phyloP scores from a whole-genome alignment of 2,113 vertebrate genomes.

The Jacana jacana region DNA sequence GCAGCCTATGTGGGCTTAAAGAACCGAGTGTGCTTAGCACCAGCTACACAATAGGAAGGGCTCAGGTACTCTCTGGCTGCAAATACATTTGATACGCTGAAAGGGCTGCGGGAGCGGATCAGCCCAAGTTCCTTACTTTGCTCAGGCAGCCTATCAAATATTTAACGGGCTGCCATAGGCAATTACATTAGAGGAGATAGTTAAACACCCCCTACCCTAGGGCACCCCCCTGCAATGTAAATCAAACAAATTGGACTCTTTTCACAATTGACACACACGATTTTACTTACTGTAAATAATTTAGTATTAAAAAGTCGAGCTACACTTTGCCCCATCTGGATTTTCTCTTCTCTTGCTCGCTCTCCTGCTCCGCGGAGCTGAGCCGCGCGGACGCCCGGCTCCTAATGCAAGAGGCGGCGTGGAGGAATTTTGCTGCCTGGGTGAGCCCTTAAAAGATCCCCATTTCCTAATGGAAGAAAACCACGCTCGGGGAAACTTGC shows the following conservation, averaged over 20 bases:
- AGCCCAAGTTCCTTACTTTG: constrained; percentile 82
- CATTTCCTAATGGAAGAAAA: constrained; percentile 66
- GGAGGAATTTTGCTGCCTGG: constrained; percentile 64
- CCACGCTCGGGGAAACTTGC: constrained; percentile 32
- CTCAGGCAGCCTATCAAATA: constrained; percentile 92
- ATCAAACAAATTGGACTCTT: constrained; percentile 86
- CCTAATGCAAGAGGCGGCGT: constrained; percentile 57
- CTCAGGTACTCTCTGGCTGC: constrained; percentile 44
- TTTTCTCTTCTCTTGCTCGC: constrained; percentile 35
- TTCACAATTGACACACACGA: constrained; percentile 90
- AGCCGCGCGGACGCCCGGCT: background rate
- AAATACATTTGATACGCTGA: constrained; percentile 34
- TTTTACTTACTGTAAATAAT: constrained; percentile 93
- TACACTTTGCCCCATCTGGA: constrained; percentile 69
- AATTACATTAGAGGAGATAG: constrained; percentile 93
- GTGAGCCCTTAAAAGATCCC: constrained; percentile 57
- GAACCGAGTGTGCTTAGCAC: background rate
- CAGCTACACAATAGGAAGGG: background rate
- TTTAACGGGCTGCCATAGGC: constrained; percentile 90
- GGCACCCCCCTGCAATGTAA: constrained; percentile 80
- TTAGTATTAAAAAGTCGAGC: constrained; percentile 76
- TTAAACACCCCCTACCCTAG: constrained; percentile 87
- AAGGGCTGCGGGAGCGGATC: constrained; percentile 48
- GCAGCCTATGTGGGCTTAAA: background rate
- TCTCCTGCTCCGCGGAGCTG: background rate